Evolutionary conservation across 2,113 vertebrate species (phyloP).

Genomic region (Mastomys natalensis): DNA sequence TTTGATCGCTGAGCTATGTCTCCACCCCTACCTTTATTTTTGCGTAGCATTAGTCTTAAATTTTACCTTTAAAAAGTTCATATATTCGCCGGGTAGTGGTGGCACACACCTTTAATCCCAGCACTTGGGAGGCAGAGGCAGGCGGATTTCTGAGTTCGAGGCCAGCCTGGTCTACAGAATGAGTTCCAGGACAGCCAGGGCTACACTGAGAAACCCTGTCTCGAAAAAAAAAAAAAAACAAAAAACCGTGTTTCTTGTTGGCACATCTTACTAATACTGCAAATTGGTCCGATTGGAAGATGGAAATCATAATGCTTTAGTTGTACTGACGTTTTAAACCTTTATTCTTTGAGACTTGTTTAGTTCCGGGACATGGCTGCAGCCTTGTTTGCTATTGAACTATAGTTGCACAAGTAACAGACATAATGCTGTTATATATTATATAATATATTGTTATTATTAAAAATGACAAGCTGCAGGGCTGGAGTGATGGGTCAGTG

Average conservation of each 20-base stretch:
- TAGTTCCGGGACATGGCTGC: constrained; percentile 3
- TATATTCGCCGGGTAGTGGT: no score
- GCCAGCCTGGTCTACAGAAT: no score
- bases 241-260: neutral
- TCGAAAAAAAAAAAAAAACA: no score
- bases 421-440: neutral
- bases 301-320: neutral
- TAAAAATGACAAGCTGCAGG: neutral
- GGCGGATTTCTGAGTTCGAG: no score
- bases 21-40: neutral
- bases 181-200: no score
- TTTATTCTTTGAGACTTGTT: neutral
- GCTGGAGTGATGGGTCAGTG: no score
- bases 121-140: no score
- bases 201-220: no score
- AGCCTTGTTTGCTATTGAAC: neutral
- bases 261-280: neutral
- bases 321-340: neutral
- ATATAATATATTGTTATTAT: neutral
- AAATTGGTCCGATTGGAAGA: neutral
- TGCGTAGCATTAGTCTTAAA: neutral
- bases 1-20: neutral
- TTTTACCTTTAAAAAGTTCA: neutral
- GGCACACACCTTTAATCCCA: no score
- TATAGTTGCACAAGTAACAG: constrained; percentile 16